Evolutionary conservation across 2,888 invertebrate genomes (phyloP), one percentile per base, ranked within the genome.

Genomic region (Macrophya alboannulata): DNA sequence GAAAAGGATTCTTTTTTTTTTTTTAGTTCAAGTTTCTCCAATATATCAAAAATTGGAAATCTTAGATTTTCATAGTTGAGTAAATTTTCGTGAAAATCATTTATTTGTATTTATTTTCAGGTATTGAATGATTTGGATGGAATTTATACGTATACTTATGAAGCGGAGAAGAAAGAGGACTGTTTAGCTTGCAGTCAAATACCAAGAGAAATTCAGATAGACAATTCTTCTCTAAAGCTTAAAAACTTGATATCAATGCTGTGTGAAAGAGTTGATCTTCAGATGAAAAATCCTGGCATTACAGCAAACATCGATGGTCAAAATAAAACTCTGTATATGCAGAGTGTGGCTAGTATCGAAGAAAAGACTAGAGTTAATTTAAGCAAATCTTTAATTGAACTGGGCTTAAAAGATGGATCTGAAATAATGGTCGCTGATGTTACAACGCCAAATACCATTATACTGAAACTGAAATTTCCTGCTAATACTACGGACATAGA

Each of bases 91-190:
- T 62, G 12, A 62, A 72, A 74, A 84, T 40, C 55, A 74, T 15
- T 71, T 65, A 21, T 31, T 55, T 17, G 65, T 48, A 59, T 37
- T 1, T 77, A 25, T 85, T 68, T 85, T 25, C 85, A 93, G 93
- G 92, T 93, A 55, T 88, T 99, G 91, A 99, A 99, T 92, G 98
- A 99, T 94, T 95, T 97, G 0, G 99, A 99, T 91, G 99, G 99
- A 0, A 97, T 99, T 55, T 99, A 99, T 92, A 98, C 98, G 0
- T 99, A 98, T 92, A 98, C 99, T 0, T 99, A 98, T 92, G 97
- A 97, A 93, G 98, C 99, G 0, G 99, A 99, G 92, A 97, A 95
- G 90, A 97, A 97, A 88, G 94, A 96, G 0, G 97, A 97, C 91
- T 99, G 99, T 92, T 94, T 99, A 79, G 98, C 97, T 0, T 99